phyloP scores from a whole-genome alignment of 1,140 invertebrate genomes.

The Oncopodura yosiiana region DNA sequence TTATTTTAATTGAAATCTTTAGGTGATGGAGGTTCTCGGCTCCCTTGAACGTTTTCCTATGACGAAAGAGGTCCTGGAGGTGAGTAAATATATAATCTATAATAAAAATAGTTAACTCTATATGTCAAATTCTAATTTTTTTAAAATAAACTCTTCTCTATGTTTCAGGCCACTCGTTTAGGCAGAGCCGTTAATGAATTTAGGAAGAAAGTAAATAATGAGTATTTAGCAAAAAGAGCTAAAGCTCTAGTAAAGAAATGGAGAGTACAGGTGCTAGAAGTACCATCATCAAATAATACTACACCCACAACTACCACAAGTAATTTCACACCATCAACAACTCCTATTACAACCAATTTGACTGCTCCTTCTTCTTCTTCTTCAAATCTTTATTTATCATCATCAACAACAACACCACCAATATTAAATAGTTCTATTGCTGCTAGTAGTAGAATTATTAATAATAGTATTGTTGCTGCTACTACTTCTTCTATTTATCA shows the following conservation, averaged over 20 bases:
- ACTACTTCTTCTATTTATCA: not conserved
- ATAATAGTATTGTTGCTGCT: not conserved
- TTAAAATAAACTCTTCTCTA: constrained; percentile 26
- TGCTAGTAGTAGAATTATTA: not conserved
- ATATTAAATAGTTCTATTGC: not conserved
- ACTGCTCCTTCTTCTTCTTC: constrained; percentile 4
- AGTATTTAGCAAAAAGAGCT: constrained; percentile 67
- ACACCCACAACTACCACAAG: not conserved
- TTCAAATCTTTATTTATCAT: not conserved
- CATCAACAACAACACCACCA: constrained; percentile 3
- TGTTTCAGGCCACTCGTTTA: constrained; percentile 64
- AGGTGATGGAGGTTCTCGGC: constrained; percentile 90
- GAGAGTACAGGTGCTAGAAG: constrained; percentile 61
- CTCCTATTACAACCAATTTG: constrained; percentile 4
- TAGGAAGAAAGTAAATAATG: constrained; percentile 68
- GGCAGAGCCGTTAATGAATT: constrained; percentile 90
- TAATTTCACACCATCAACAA: not conserved
- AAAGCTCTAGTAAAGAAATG: constrained; percentile 84
- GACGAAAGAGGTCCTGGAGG: constrained; percentile 90
- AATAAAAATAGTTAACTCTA: not conserved
- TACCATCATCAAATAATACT: not conserved
- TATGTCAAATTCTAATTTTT: constrained; percentile 2
- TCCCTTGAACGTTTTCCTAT: constrained; percentile 83
- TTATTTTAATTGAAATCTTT: constrained; percentile 38
- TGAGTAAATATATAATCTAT: constrained; percentile 41